Evolutionary conservation across 2,888 invertebrate genomes (phyloP).

Genomic region (Peribatodes rhomboidaria): DNA sequence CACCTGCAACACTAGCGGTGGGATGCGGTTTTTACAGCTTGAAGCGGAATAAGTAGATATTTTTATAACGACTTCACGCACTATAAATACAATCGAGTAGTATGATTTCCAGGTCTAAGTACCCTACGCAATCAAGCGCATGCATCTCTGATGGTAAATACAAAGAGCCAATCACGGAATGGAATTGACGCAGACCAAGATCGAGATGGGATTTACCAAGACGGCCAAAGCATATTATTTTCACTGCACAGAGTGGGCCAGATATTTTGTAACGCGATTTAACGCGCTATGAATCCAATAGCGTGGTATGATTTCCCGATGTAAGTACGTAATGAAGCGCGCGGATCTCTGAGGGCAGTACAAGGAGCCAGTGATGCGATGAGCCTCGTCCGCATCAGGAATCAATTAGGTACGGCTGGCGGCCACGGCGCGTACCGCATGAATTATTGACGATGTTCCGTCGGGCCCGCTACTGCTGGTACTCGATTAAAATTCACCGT

Average conservation of each 20-base stretch:
- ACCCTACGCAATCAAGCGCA: too few species aligned
- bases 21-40: too few species aligned
- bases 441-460: slow-evolving; percentile 82
- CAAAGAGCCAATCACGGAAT: too few species aligned
- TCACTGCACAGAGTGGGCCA: background rate
- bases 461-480: slow-evolving; percentile 58
- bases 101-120: too few species aligned
- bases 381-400: slow-evolving; percentile 82
- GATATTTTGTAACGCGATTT: slow-evolving; percentile 25
- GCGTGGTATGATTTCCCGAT: slow-evolving; percentile 64
- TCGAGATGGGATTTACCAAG: too few species aligned
- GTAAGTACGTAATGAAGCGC: slow-evolving; percentile 82
- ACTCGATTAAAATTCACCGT: slow-evolving; percentile 60
- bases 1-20: too few species aligned
- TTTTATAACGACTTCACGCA: too few species aligned
- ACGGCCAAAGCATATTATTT: too few species aligned
- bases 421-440: slow-evolving; percentile 82
- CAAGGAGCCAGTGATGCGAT: slow-evolving; percentile 84
- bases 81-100: too few species aligned
- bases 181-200: too few species aligned
- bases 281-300: slow-evolving; percentile 54
- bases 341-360: slow-evolving; percentile 75
- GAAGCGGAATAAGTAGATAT: too few species aligned
- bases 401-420: slow-evolving; percentile 84
- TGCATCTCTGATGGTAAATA: too few species aligned